These are phyloP conservation scores for Drosophila nigrodunni DNA, from an alignment of 1,140 invertebrate genomes.

Conservation along the genomic window DNA sequence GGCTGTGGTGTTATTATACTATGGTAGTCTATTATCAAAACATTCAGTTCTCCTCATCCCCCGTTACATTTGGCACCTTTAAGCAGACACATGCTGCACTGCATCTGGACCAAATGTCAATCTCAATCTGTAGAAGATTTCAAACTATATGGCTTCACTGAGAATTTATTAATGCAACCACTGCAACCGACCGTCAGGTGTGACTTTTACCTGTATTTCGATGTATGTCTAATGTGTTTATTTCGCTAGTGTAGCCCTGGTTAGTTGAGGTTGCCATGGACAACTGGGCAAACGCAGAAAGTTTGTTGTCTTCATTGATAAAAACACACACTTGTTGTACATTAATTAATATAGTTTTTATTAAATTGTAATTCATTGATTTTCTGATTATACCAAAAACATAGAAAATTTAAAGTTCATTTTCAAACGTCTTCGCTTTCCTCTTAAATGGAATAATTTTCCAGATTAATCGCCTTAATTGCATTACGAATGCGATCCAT, in stretches of 20 bases:
- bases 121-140: too few species aligned
- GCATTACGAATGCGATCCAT: neutral
- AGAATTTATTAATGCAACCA: conserved; percentile 40
- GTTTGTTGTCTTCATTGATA: conserved; percentile 58
- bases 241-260: conserved; percentile 40
- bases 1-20: conserved; percentile 45
- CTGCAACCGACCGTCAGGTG: conserved; percentile 27
- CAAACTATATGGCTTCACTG: too few species aligned
- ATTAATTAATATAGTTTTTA: neutral
- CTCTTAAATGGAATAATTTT: too few species aligned
- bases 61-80: conserved; percentile 34
- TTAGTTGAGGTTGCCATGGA: conserved; percentile 47
- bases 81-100: neutral
- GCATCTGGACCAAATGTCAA: too few species aligned
- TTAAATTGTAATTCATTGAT: neutral
- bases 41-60: conserved; percentile 1
- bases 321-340: conserved; percentile 32
- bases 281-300: conserved; percentile 71
- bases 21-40: conserved; percentile 31
- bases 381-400: too few species aligned
- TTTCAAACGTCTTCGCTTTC: too few species aligned
- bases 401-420: too few species aligned
- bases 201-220: conserved; percentile 20
- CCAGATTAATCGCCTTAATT: too few species aligned
- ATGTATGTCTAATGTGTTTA: conserved; percentile 35